A percentile compares a stretch with the other conserved stretches of the same genome.
Evolutionary conservation across 2,888 invertebrate genomes (phyloP).

Genomic region (Nebria salina): DNA sequence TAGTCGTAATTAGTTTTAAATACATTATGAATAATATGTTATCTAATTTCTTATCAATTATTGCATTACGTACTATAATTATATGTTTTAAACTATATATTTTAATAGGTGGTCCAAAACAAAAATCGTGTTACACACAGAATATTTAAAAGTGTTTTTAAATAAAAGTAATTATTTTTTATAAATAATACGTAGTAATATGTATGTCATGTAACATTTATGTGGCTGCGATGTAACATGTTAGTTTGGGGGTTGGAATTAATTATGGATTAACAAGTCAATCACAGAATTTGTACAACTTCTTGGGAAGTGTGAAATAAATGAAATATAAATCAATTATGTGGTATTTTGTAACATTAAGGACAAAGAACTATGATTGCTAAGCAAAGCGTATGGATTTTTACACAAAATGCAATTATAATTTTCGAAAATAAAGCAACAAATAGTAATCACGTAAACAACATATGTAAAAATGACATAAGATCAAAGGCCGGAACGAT

Average conservation of each 20-base stretch:
- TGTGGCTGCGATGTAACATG: slow-evolving; percentile 2
- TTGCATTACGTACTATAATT: neutral
- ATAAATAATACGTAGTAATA: neutral
- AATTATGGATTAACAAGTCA: neutral
- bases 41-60: slow-evolving; percentile 3
- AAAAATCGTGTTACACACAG: too few species aligned
- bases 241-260: neutral
- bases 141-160: too few species aligned
- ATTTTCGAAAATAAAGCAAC: slow-evolving; percentile 30
- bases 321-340: neutral
- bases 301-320: neutral
- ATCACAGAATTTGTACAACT: neutral
- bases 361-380: neutral
- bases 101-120: too few species aligned
- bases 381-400: neutral
- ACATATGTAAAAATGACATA: slow-evolving; percentile 33
- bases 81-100: neutral
- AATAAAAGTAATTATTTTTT: too few species aligned
- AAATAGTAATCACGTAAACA: slow-evolving; percentile 32
- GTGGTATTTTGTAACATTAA: neutral
- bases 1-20: neutral
- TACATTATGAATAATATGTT: neutral
- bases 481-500: slow-evolving; percentile 41
- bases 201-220: neutral
- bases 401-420: neutral